Base-by-base conservation (phyloP, 2,888 invertebrate genomes). In the Lysandra bellargus region DNA sequence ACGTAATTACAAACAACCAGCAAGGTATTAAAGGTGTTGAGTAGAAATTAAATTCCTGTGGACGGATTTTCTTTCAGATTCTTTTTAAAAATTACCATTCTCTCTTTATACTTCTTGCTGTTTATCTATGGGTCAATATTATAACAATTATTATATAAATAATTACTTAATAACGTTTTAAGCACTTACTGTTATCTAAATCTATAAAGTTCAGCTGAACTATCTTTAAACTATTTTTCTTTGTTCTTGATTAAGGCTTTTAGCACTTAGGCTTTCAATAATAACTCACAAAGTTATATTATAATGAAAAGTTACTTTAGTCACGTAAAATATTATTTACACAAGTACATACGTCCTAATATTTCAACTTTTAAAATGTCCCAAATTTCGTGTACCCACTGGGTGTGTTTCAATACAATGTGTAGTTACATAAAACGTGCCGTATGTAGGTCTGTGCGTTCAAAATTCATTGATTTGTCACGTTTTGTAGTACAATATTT, bases 381-480 rank as follows among this genome's bases (percentile, higher is more conserved):
- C 12, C 30, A 64, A 64, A 64, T 64, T 64, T 64, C 64, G 12
- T 64, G 5, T 37, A 33, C 69, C 14, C 12, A 33, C 6, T 37
- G 69, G 69, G 69, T 69, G 69, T 17, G 64, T 64, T 69, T 69
- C 33, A 69, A 33, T 69, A 69, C 69, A 69, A 69, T 69, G 33
- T 69, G 33, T 69, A 69, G 74, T 74, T 74, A 74, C 44, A 74
- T 74, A 74, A 73, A 74, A 69, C 69, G 69, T 69, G 69, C 33
- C 14, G 12, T 69, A 69, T 69, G n/a, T 74, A 44, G 74, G 74
- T 74, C 74, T 74, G 44, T 74, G 74, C 74, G 74, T 74, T 44
- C 44, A 74, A 74, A 74, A 74, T 44, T 44, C 74, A 74, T 74
- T 74, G 74, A 74, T 74, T 74, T 44, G 74, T 74, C 74, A 74